Base-by-base conservation (phyloP, 2,888 invertebrate genomes). In the Anthophora plumipes region DNA sequence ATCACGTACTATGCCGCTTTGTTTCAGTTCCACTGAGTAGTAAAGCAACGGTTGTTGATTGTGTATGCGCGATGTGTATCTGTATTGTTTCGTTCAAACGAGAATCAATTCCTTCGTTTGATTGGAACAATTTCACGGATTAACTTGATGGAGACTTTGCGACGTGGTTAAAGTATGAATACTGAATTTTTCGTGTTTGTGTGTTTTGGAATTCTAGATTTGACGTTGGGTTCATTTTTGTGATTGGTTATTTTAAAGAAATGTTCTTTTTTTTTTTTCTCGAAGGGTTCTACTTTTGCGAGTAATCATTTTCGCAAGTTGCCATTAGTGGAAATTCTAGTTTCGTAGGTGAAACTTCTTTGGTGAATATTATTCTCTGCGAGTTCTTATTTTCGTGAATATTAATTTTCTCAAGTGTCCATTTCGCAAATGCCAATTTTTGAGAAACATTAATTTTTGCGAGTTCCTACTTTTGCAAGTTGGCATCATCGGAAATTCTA, bases 71-170 rank as follows among this genome's bases (percentile, higher is more conserved):
- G 50, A 31, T 31, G 31, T 31, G 31, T 31, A 31, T 31, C 31
- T 31, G 31, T 31, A 31, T 8, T n/a, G 46, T 31, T 37, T 37
- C 57, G 41, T 41, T 50, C 22, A 54, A 54, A 54, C 41, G 52
- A 43, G 41, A 41, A 41, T 67, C 67, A 25, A 52, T 52, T 54
- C 54, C n/a, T 37, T 17, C 50, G 52, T 52, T 52, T 22, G 52
- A 37, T 66, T 41, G 37, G 37, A 52, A 22, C 39, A 52, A 52
- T 66, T 66, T 22, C 17, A n/a, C 31, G 63, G 14, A 63, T 63
- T 31, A 31, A 63, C 46, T n/a, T 46, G 31, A 31, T 31, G 22
- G 46, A 48, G 46, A n/a, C 4, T n/a, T 63, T 17, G 2, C 12
- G 60, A 22, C 11, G 11, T 4, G 5, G 25, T n/a, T 17, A 25